phyloP scores from a whole-genome alignment of 2,888 invertebrate genomes.

The Tillus elongatus region DNA sequence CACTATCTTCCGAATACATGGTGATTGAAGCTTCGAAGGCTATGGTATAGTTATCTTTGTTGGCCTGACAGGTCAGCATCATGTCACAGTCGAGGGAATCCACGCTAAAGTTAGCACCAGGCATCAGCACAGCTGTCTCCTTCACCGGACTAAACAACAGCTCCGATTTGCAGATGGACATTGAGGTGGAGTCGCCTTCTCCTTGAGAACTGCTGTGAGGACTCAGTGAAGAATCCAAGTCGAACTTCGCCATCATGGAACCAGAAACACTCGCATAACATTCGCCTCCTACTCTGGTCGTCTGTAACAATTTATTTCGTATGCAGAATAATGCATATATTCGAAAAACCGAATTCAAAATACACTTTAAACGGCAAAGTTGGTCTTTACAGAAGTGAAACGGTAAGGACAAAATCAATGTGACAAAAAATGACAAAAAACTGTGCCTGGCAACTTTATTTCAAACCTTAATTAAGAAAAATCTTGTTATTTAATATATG shows the following conservation, averaged over 20 bases:
- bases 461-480: too few relatives aligned
- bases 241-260: constrained; percentile 72
- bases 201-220: constrained; percentile 66
- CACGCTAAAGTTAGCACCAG: constrained; percentile 71
- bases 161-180: constrained; percentile 88
- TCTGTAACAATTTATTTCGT: background rate
- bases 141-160: constrained; percentile 83
- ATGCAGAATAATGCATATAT: too few relatives aligned
- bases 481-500: too few relatives aligned
- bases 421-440: too few relatives aligned
- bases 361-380: too few relatives aligned
- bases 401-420: too few relatives aligned
- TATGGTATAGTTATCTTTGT: constrained; percentile 91
- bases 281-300: too few relatives aligned
- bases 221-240: constrained; percentile 67
- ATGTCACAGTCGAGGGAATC: constrained; percentile 88
- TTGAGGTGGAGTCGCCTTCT: constrained; percentile 68
- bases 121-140: constrained; percentile 62
- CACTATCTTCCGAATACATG: constrained; percentile 77
- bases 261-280: constrained; percentile 75
- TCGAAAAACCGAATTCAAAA: too few relatives aligned
- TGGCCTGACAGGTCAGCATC: constrained; percentile 82
- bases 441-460: too few relatives aligned
- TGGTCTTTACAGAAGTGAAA: too few relatives aligned
- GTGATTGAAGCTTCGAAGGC: constrained; percentile 85